A percentile compares a stretch with the other conserved stretches of the same genome.
Evolutionary conservation across 2,113 vertebrate species (phyloP).

Genomic region (Aegithalos caudatus): DNA sequence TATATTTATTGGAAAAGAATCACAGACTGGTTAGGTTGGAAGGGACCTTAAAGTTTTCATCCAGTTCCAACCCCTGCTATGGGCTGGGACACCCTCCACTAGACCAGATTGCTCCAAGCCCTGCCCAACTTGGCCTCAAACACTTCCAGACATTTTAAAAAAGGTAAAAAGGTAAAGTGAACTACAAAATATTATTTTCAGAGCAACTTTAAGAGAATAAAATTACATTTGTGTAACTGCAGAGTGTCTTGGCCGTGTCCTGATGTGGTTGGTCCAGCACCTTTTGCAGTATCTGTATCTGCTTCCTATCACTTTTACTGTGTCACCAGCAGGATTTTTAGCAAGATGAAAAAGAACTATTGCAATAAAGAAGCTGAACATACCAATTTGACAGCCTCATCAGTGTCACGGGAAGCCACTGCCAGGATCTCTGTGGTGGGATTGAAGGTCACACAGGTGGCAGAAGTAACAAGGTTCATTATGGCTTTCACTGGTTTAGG

Average conservation of each 20-base stretch:
- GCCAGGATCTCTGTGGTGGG: slow-evolving; percentile 88
- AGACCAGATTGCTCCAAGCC: not conserved
- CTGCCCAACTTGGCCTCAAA: not conserved
- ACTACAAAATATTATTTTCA: not conserved
- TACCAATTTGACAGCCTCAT: slow-evolving; percentile 89
- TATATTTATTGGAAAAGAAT: not conserved
- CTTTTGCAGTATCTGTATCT: not conserved
- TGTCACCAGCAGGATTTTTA: not conserved
- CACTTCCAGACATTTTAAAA: not conserved
- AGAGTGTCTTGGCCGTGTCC: not conserved
- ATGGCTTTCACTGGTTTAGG: slow-evolving; percentile 88
- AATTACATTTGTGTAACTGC: not conserved
- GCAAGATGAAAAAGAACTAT: not conserved
- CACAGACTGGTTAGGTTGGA: not conserved
- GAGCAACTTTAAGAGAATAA: not conserved
- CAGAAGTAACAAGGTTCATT: slow-evolving; percentile 90
- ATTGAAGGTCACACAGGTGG: slow-evolving; percentile 85
- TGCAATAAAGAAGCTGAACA: not conserved
- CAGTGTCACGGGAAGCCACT: slow-evolving; percentile 78
- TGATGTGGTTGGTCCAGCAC: not conserved
- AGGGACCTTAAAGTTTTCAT: not conserved
- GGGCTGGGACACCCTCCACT: not conserved
- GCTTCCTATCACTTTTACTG: not conserved
- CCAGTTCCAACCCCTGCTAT: not conserved
- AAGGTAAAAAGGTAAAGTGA: not conserved